Evolutionary conservation across 2,888 invertebrate species (phyloP), one percentile per base, ranked within the genome.

Genomic region (Nomada ferruginata): DNA sequence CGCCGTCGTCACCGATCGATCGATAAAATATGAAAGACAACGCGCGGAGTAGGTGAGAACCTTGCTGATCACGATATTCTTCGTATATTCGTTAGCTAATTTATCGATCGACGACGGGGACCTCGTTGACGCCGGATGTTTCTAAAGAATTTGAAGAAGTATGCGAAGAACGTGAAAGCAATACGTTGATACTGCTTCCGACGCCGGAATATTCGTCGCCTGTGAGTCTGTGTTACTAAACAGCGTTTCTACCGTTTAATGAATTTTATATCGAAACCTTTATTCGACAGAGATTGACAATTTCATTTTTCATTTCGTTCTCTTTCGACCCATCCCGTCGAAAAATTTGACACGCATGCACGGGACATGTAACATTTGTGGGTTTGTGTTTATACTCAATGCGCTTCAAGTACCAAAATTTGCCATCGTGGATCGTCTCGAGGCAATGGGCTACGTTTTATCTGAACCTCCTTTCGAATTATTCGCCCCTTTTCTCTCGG

Each of bases 381-480:
- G 73, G 65, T 72, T 82, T 78, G 87, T 88, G 88, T 87, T 74
- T 84, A 87, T 85, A 87, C 88, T 88, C 87, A 87, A 88, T 82
- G 84, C 87, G 80, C 71, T 81, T 83, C 57, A 79, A 53, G 36
- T 82, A 83, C 83, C 79, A 76, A 77, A 79, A 76, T 80, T 29
- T 68, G 20, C 72, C 69, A 57, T 72, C 78, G 76, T 73, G 81
- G 87, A 86, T 88, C 87, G 86, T 86, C 82, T 61, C 80, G 80
- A 86, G 79, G 75, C 70, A 65, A 73, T 70, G 68, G 76, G 75
- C 73, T 13, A 63, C 82, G 66, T 42, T 64, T 76, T 9, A 42
- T 18, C n/a, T 59, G 50, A 2, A 3, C 1, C 11, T n/a, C n/a
- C 36, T 47, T 1, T 44, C 11, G 4, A 53, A 26, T 23, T 23